These are phyloP conservation scores for Pocillopora grandis DNA, from an alignment of 92 coral and sea anemone genomes.

Conservation along the genomic window DNA sequence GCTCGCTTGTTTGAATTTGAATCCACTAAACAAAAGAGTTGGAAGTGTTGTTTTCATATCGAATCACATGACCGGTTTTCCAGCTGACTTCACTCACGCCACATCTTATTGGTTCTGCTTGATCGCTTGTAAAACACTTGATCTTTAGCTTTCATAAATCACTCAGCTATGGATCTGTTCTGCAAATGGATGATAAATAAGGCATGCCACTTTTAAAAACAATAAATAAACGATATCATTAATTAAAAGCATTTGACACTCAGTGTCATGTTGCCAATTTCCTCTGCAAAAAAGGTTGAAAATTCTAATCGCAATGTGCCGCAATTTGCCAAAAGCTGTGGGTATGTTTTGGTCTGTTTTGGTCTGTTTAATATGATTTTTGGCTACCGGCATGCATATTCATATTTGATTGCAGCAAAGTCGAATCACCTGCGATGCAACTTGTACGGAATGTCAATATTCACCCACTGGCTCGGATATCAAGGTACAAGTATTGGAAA, in stretches of 20 bases:
- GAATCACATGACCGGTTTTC: slow-evolving; percentile 28
- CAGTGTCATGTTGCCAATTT: slow-evolving; percentile 15
- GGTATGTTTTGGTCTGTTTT: not conserved
- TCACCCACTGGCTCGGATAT: not conserved
- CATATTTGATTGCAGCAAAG: not conserved
- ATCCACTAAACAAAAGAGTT: slow-evolving; percentile 18
- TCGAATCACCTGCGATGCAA: not conserved
- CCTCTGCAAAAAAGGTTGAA: not conserved
- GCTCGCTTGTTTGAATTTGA: slow-evolving; percentile 17
- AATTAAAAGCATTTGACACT: slow-evolving; percentile 23
- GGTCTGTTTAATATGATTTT: slow-evolving; percentile 18
- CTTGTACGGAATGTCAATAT: slow-evolving; percentile 14
- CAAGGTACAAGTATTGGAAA: not conserved
- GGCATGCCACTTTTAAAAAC: not conserved
- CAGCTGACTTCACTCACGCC: slow-evolving; percentile 30
- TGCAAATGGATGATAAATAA: slow-evolving; percentile 10
- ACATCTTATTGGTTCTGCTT: slow-evolving; percentile 26
- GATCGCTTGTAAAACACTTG: slow-evolving; percentile 12
- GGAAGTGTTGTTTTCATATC: slow-evolving; percentile 15
- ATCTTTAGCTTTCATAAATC: slow-evolving; percentile 7
- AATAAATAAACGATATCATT: slow-evolving; percentile 29
- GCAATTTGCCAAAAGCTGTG: not conserved
- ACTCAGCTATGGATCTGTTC: slow-evolving; percentile 17
- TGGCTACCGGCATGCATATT: slow-evolving; percentile 6
- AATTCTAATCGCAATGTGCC: not conserved